Evolutionary conservation across 23 tunicate genomes (phyloP).

Genomic region (Diplosoma virens): DNA sequence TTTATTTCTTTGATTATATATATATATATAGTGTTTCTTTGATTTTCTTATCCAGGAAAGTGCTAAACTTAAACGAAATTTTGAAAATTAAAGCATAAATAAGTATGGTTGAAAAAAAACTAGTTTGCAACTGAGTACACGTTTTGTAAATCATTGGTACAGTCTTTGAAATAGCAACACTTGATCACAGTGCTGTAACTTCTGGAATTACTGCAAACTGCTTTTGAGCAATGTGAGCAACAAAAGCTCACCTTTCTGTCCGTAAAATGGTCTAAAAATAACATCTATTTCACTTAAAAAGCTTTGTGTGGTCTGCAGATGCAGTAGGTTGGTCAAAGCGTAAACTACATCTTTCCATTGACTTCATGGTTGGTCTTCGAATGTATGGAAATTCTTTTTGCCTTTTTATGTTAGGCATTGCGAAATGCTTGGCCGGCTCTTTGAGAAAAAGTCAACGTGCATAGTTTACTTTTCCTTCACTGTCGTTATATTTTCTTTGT

Average conservation of each 20-base stretch:
- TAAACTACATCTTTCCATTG: neutral
- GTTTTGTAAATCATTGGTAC: neutral
- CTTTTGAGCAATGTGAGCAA: neutral
- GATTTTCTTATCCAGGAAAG: neutral
- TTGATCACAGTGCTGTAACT: neutral
- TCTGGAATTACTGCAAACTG: neutral
- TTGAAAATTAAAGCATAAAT: neutral
- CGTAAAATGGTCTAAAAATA: neutral
- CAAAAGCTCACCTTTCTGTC: neutral
- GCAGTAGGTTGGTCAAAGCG: neutral
- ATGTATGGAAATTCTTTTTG: too few relatives aligned
- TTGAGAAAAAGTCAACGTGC: neutral
- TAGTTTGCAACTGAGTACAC: neutral
- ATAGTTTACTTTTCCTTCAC: constrained; percentile 8
- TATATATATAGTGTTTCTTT: neutral
- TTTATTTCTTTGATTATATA: too few relatives aligned
- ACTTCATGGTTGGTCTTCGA: neutral
- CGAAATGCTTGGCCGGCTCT: constrained; percentile 5
- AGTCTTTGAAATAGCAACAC: neutral
- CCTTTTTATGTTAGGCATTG: neutral
- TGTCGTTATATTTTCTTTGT: too few relatives aligned
- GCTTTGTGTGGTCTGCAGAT: neutral
- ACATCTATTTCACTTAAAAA: neutral
- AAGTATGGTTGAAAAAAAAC: neutral
- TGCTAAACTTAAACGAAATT: neutral